Conservation (phyloP, 2,113 vertebrate genomes). For the Piprites chloris region DNA sequence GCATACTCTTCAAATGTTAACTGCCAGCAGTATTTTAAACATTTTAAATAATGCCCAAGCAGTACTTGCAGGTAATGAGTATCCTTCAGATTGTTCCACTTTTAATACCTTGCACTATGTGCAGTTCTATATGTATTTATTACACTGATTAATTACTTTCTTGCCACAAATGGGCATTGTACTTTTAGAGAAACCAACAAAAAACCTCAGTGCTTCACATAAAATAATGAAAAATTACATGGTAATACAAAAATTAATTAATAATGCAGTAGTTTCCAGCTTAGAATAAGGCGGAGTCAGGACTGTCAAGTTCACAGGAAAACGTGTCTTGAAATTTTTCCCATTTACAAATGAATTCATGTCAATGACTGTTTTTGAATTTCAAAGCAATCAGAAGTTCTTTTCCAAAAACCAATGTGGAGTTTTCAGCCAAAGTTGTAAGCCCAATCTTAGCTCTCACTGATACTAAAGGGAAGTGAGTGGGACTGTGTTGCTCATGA, state of each 20-base stretch:
- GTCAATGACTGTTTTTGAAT: background rate
- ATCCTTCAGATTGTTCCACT: background rate
- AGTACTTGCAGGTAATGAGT: background rate
- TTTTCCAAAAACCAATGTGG: background rate
- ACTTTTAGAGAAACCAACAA: background rate
- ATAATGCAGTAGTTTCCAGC: background rate
- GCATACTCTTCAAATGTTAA: background rate
- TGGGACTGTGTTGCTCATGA: background rate
- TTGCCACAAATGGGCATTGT: background rate
- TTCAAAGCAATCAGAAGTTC: background rate
- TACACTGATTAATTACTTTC: background rate
- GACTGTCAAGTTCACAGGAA: background rate
- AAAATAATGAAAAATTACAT: background rate
- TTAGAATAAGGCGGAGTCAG: background rate
- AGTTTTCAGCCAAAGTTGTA: background rate
- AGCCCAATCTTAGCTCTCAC: background rate
- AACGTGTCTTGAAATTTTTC: background rate
- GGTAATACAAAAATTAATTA: background rate
- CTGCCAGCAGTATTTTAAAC: background rate
- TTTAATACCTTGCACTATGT: background rate
- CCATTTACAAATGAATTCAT: background rate
- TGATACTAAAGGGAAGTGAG: rapidly evolving
- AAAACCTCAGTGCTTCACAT: background rate
- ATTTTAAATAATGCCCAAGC: background rate
- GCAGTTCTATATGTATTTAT: background rate